These are phyloP conservation scores for Hapalemur alaotrensis DNA, from an alignment of 2,797 vertebrate genomes.

Conservation along the genomic window DNA sequence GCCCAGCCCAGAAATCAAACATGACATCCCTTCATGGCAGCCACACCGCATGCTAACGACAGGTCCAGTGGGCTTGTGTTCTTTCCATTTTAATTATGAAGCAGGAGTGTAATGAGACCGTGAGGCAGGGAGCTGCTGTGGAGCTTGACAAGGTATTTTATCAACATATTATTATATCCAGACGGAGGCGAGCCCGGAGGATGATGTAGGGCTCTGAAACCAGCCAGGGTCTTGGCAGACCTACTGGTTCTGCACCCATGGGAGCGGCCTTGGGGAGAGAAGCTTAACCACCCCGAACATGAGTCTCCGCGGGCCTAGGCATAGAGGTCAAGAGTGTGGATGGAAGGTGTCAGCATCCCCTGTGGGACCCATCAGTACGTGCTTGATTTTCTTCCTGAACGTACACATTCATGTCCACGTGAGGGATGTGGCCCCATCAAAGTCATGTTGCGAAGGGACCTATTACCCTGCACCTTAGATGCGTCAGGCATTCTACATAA, in stretches of 20 bases:
- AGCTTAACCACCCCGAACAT: not conserved
- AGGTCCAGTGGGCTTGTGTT: slow-evolving; percentile 17
- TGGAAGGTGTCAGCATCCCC: slow-evolving; percentile 31
- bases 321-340: not conserved
- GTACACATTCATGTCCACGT: accelerated
- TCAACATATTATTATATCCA: slow-evolving; percentile 64
- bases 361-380: not conserved
- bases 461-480: not conserved
- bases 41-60: not conserved
- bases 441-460: not conserved
- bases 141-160: slow-evolving; percentile 57
- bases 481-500: not conserved
- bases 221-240: slow-evolving; percentile 45
- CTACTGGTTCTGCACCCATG: not conserved
- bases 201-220: not conserved
- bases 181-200: slow-evolving; percentile 24
- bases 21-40: not conserved
- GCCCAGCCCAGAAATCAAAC: slow-evolving; percentile 28
- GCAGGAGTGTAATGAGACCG: slow-evolving; percentile 46
- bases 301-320: not conserved
- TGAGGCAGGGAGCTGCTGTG: slow-evolving; percentile 48
- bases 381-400: not conserved
- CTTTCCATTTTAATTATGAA: slow-evolving; percentile 74
- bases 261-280: not conserved
- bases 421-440: not conserved